A percentile compares a stretch with the other conserved stretches of the same genome.
Evolutionary conservation across 2,113 vertebrate species (phyloP).

Genomic region (Anoplopoma fimbria): DNA sequence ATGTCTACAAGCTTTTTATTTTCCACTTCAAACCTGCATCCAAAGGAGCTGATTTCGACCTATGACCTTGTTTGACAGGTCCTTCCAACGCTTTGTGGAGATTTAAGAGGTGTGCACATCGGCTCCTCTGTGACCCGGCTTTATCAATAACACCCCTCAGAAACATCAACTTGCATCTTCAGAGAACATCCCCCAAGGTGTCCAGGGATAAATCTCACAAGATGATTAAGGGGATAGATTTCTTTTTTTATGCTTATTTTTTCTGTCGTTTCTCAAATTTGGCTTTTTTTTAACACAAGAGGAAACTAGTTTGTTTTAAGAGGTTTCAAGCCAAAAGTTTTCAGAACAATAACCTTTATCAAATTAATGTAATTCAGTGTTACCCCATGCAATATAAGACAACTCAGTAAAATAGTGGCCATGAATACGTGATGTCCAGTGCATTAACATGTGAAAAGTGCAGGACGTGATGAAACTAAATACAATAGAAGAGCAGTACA

Average conservation of each 20-base stretch:
- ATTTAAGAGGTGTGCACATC: neutral
- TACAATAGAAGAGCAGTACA: slow-evolving; percentile 1
- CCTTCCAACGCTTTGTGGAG: neutral
- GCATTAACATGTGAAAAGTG: slow-evolving; percentile 17
- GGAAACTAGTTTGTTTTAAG: neutral
- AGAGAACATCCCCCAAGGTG: slow-evolving; percentile 8
- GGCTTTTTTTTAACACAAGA: neutral
- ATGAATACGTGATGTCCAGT: neutral
- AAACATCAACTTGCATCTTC: slow-evolving; percentile 20
- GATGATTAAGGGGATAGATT: slow-evolving; percentile 1
- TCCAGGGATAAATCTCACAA: slow-evolving; percentile 6
- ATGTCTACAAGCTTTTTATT: neutral
- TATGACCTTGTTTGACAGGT: slow-evolving; percentile 14
- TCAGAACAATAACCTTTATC: slow-evolving; percentile 1
- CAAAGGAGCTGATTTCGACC: neutral
- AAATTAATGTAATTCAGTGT: slow-evolving; percentile 14
- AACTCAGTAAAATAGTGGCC: slow-evolving; percentile 2
- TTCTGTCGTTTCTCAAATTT: no score
- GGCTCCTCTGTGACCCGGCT: neutral
- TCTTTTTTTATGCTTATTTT: neutral
- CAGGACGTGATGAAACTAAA: slow-evolving; percentile 5
- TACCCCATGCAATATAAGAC: slow-evolving; percentile 20
- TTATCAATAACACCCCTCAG: neutral
- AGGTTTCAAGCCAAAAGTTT: neutral
- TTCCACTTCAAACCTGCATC: neutral